These are phyloP conservation scores for Nettapus auritus DNA, from an alignment of 2,113 vertebrate genomes.

Conservation along the genomic window DNA sequence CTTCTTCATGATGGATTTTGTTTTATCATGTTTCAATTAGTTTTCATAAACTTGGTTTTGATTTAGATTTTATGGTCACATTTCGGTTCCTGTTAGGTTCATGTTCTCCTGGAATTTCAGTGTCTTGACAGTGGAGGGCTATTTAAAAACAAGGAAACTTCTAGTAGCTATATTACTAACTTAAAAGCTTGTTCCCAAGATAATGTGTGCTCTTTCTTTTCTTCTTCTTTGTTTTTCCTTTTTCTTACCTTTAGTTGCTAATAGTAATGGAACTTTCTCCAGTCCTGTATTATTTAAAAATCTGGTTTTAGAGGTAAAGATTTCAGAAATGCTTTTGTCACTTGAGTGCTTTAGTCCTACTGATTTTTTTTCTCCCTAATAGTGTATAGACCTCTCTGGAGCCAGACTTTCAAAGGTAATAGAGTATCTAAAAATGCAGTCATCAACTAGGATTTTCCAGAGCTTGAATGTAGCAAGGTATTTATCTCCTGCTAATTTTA, in stretches of 20 bases:
- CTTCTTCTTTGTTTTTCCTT: background rate
- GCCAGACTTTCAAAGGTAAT: background rate
- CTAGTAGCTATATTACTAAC: background rate
- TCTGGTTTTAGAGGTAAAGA: background rate
- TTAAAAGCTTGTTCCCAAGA: background rate
- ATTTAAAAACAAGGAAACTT: background rate
- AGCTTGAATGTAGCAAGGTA: background rate
- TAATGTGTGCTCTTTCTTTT: background rate
- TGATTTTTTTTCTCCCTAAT: background rate
- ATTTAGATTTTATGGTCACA: background rate
- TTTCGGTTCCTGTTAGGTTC: background rate
- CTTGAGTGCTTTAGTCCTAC: background rate
- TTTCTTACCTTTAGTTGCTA: background rate
- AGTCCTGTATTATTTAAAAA: background rate
- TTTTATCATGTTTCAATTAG: background rate
- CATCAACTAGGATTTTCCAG: constrained; percentile 11
- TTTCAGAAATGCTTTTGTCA: background rate
- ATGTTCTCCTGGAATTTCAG: background rate
- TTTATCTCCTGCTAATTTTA: constrained; percentile 57
- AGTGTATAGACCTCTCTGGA: background rate
- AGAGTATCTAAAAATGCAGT: constrained; percentile 7
- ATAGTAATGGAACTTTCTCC: background rate
- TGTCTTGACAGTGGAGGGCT: background rate
- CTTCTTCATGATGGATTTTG: background rate
- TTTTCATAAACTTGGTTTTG: background rate